Percentiles rank a stretch among this genome's conserved stretches.
phyloP scores from a whole-genome alignment of 1,140 invertebrate genomes.

The Saccostrea echinata region DNA sequence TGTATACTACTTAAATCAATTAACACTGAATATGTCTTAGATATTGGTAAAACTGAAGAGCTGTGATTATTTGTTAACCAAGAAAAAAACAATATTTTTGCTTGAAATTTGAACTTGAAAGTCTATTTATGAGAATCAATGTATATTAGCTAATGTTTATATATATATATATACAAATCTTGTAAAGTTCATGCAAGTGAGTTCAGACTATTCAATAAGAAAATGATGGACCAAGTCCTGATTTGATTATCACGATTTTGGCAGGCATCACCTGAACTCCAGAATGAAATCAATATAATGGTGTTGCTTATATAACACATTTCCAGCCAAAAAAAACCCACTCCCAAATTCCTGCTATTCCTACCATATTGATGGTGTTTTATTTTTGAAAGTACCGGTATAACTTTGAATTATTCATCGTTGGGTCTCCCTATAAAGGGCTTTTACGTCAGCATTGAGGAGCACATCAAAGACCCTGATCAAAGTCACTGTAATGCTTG shows the following conservation, averaged over 20 bases:
- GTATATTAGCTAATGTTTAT: no score
- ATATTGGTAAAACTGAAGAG: no score
- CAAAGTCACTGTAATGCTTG: no score
- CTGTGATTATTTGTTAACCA: no score
- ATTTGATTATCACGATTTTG: neutral
- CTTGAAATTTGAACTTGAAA: no score
- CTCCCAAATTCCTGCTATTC: neutral
- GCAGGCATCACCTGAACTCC: neutral
- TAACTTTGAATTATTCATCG: neutral
- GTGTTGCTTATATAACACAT: neutral
- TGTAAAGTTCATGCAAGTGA: neutral
- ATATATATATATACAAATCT: no score
- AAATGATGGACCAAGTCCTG: neutral
- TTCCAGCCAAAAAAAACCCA: neutral
- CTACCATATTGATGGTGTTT: neutral
- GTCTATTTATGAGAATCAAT: no score
- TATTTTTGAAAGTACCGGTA: neutral
- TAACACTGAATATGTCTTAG: no score
- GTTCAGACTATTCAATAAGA: neutral
- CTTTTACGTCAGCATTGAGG: neutral
- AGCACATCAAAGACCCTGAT: no score
- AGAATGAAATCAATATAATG: neutral
- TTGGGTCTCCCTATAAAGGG: neutral
- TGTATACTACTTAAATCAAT: no score
- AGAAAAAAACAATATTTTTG: no score